Evolutionary conservation across 1,140 invertebrate species (phyloP), one percentile per base, ranked within the genome.

Genomic region (Steinernema khuongi): DNA sequence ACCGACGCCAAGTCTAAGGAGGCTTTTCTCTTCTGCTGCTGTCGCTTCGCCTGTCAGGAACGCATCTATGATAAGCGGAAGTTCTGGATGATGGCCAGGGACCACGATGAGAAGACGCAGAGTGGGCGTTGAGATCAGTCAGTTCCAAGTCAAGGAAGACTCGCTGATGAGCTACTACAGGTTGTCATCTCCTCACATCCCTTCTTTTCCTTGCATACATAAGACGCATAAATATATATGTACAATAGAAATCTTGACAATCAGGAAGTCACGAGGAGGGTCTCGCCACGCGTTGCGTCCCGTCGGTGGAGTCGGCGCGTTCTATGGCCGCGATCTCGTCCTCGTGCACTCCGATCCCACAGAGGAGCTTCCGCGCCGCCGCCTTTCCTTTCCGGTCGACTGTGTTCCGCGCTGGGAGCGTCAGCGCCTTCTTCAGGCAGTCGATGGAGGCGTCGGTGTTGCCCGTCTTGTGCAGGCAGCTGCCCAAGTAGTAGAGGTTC

Each of bases 51-150:
- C 2, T 60, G 50, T 60, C 50, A 60, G 50, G 50, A 60, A 4
- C 4, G 7, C 7, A 60, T 60, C 50, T 60, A 14, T 22, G 50
- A 41, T n/a, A 41, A 41, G 76, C 22, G 74, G 31, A 26, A 1
- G 74, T 32, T 32, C 36, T 60, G 79, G 74, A 22, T n/a, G 18
- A 0, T 11, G n/a, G n/a, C n/a, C n/a, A n/a, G n/a, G n/a, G n/a
- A n/a, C n/a, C n/a, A n/a, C n/a, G n/a, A n/a, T n/a, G n/a, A n/a
- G n/a, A n/a, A n/a, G n/a, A n/a, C n/a, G n/a, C n/a, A n/a, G n/a
- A n/a, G n/a, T n/a, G n/a, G n/a, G n/a, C n/a, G n/a, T n/a, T n/a
- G n/a, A n/a, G n/a, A n/a, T n/a, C n/a, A n/a, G n/a, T n/a, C n/a
- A n/a, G n/a, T n/a, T n/a, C n/a, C n/a, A n/a, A n/a, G n/a, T n/a